Base-by-base conservation (phyloP, 2,797 vertebrate species). In the Monodelphis domestica region DNA sequence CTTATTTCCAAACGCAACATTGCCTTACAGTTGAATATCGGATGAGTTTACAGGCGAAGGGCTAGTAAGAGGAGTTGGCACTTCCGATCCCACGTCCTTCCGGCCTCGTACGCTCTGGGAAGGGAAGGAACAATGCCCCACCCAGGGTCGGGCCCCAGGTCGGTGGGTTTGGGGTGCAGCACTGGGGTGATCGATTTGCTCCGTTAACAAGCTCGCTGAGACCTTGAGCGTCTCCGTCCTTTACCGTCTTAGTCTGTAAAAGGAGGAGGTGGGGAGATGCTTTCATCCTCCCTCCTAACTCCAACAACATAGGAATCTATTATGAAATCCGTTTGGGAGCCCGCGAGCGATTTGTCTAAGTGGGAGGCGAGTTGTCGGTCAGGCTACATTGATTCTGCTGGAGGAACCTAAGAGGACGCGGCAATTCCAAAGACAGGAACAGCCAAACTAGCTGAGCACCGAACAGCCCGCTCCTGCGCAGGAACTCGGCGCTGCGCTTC, bases 351-450 rank as follows among this genome's bases (percentile, higher is more conserved):
- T 38, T 17, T 21, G 55, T 10, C 38, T 15, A 15, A 55, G 14
- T 1, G 26, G 52, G 26, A 11, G 89, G 26, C 26, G 1, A 0
- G 0, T 17, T 2, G 14, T 12, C 11, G 29, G 56, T 30, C 0
- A 0, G 28, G 28, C 1, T 5, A 0, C 57, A 12, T 10, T 1
- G 2, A 45, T 2, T 50, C 54, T 50, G 89, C 26, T 2, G 17
- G 30, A 89, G 15, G 33, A 59, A 59, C 63, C 33, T 5, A 15
- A 59, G 6, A 70, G 14, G 24, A 70, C 63, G n/a, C 63, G 17
- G n/a, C n/a, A 15, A 55, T 21, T 70, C 15, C 5, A 15, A 63
- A 24, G 33, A 63, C n/a, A 14, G 63, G 33, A n/a, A 59, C 59
- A n/a, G 59, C 5, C 59, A 17, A 63, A 38, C 5, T 6, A 70